A percentile compares a stretch with the other conserved stretches of the same genome.
These are phyloP conservation scores for Chelonia mydas DNA, from an alignment of 2,797 vertebrate species.

Conservation along the genomic window DNA sequence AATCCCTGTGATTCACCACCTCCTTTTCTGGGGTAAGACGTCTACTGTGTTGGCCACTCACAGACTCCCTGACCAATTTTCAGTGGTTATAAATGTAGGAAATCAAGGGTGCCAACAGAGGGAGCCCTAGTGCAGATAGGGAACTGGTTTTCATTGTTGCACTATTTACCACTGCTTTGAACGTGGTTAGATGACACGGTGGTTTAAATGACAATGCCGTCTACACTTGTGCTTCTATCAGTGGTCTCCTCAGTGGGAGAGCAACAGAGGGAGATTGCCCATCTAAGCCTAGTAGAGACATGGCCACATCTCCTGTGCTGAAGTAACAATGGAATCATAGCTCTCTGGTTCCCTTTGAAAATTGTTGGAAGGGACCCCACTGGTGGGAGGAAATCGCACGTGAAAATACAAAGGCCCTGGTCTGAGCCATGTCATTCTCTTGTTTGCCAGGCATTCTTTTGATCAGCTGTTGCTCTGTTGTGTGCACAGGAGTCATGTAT, in stretches of 20 bases:
- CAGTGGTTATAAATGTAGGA: background rate
- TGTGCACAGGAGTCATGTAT: background rate
- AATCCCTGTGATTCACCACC: background rate
- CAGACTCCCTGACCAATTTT: background rate
- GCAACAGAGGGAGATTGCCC: background rate
- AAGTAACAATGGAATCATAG: too few species aligned
- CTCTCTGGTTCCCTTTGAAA: background rate
- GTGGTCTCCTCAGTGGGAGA: rapidly evolving
- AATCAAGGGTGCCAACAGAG: background rate
- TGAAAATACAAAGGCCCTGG: background rate
- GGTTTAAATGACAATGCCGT: background rate
- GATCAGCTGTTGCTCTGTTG: background rate
- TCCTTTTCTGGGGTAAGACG: background rate
- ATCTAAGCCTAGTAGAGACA: background rate
- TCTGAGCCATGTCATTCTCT: background rate
- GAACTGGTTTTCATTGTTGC: background rate
- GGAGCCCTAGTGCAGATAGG: background rate
- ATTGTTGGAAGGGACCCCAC: background rate
- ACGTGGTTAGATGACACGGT: rapidly evolving
- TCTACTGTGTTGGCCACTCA: rapidly evolving
- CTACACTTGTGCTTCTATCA: rapidly evolving
- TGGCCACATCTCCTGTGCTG: background rate
- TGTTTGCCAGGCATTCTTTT: background rate
- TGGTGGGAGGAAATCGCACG: background rate
- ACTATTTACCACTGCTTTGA: background rate